Evolutionary conservation across 2,888 invertebrate species (phyloP).

Genomic region (Panzeria rudis): DNA sequence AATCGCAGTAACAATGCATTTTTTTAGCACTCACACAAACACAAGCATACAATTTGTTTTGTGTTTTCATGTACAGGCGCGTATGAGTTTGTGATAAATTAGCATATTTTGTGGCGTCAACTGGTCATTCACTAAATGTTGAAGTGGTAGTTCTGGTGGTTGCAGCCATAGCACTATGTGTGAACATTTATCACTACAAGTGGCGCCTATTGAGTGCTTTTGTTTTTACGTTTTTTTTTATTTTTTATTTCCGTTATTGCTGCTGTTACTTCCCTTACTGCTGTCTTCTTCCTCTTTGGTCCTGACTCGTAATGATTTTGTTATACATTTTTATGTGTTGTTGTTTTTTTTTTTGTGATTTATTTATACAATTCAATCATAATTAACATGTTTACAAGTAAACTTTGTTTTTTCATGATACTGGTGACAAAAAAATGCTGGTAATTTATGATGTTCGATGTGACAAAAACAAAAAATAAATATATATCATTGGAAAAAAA

Average conservation of each 20-base stretch:
- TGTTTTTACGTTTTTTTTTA: conserved; percentile 29
- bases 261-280: neutral
- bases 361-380: conserved; percentile 75
- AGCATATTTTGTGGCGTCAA: conserved; percentile 74
- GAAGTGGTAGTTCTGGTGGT: conserved; percentile 13
- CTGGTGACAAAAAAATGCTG: conserved; percentile 47
- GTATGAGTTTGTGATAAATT: conserved; percentile 70
- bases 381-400: conserved; percentile 73
- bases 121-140: conserved; percentile 58
- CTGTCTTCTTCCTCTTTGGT: neutral
- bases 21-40: conserved; percentile 16
- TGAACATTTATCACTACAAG: conserved; percentile 71
- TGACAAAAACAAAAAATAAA: conserved; percentile 37
- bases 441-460: conserved; percentile 69
- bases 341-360: conserved; percentile 68
- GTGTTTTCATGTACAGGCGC: conserved; percentile 23
- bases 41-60: conserved; percentile 37
- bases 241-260: neutral
- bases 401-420: conserved; percentile 14
- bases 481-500: neutral
- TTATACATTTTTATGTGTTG: conserved; percentile 57
- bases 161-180: conserved; percentile 28
- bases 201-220: conserved; percentile 66
- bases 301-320: conserved; percentile 61
- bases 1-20: conserved; percentile 55